These are phyloP conservation scores for Azorinus chamasolen DNA, from an alignment of 2,888 invertebrate genomes.

Conservation along the genomic window DNA sequence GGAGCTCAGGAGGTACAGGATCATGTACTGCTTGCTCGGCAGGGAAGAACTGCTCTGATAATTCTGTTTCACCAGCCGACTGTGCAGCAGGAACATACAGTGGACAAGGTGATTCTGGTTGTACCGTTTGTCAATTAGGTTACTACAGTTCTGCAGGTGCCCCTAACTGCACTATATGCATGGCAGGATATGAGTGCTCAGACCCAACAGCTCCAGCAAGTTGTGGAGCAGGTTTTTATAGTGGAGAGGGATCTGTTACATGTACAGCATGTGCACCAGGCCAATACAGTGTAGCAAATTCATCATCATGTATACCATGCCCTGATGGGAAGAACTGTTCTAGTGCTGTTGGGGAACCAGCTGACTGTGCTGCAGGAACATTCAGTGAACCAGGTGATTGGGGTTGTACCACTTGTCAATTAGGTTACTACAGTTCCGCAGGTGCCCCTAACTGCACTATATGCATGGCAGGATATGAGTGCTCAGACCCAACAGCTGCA, in stretches of 20 bases:
- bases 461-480: slow-evolving; percentile 76
- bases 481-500: slow-evolving; percentile 40
- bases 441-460: slow-evolving; percentile 64
- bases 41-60: slow-evolving; percentile 56
- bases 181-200: slow-evolving; percentile 76
- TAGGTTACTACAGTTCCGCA: slow-evolving; percentile 11
- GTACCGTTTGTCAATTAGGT: slow-evolving; percentile 74
- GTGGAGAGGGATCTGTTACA: slow-evolving; percentile 42
- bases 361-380: slow-evolving; percentile 6
- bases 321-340: slow-evolving; percentile 49
- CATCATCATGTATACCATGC: slow-evolving; percentile 40
- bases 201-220: slow-evolving; percentile 57
- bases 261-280: slow-evolving; percentile 71
- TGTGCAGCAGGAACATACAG: slow-evolving; percentile 81
- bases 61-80: slow-evolving; percentile 51
- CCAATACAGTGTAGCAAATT: slow-evolving; percentile 68
- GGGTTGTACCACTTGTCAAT: too few species aligned
- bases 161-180: slow-evolving; percentile 78
- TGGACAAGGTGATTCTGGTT: slow-evolving; percentile 70
- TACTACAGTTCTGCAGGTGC: slow-evolving; percentile 75
- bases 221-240: slow-evolving; percentile 64
- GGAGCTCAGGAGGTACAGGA: slow-evolving; percentile 45
- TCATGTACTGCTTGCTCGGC: slow-evolving; percentile 52
- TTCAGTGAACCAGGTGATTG: too few species aligned
- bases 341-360: slow-evolving; percentile 4